These are phyloP conservation scores for Scyliorhinus canicula DNA, from an alignment of 2,797 vertebrate genomes.

Conservation along the genomic window DNA sequence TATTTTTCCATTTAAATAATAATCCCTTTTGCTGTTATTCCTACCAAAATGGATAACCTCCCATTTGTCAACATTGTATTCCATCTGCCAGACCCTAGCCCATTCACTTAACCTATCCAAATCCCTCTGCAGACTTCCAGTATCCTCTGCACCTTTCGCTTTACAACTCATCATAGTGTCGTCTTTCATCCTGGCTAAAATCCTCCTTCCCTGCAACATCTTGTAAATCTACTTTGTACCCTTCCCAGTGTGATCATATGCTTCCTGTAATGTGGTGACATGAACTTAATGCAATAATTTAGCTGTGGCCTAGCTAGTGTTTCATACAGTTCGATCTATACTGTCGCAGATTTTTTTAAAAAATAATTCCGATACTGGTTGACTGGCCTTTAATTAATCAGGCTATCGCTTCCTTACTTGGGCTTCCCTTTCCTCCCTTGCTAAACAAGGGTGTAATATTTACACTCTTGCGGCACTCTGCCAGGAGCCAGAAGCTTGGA, in stretches of 20 bases:
- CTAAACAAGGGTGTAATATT: not conserved
- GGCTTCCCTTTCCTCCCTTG: not conserved
- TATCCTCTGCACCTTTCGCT: too few species aligned
- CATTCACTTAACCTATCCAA: too few species aligned
- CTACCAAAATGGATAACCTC: too few species aligned
- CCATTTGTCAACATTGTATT: too few species aligned
- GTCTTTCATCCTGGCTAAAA: too few species aligned
- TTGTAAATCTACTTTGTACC: not conserved
- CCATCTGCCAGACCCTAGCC: too few species aligned
- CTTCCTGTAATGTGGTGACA: not conserved
- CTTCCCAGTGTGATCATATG: not conserved
- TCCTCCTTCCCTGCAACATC: too few species aligned
- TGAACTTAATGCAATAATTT: not conserved
- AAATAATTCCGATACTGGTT: not conserved
- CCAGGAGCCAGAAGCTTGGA: too few species aligned
- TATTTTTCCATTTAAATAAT: too few species aligned
- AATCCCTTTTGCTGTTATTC: too few species aligned
- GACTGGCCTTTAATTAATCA: not conserved
- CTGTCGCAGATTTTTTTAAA: not conserved
- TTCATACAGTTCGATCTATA: not conserved
- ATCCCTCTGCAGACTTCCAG: too few species aligned
- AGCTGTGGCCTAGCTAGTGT: not conserved
- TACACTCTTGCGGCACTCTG: not conserved
- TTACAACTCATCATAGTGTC: too few species aligned
- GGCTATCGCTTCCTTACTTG: not conserved